Base-by-base conservation (phyloP, 2,113 vertebrate species). In the Fukomys damarensis region DNA sequence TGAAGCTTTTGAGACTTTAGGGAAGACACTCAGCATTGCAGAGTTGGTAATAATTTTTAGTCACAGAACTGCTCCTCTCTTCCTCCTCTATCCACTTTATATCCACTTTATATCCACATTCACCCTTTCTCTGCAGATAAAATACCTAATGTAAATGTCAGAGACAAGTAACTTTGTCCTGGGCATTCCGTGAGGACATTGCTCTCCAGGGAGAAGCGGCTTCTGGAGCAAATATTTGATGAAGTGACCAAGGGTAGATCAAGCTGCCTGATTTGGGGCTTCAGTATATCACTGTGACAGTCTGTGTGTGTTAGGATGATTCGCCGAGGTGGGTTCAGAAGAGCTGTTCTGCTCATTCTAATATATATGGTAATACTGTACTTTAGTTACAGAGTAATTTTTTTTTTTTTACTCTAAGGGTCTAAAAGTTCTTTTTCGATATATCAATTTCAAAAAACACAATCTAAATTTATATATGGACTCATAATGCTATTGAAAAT, bases 301-400 rank as follows among this genome's bases (percentile, higher is more conserved):
- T 35, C 63, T 86, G n/a, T 76, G 20, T 84, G 32, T 63, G 30
- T 95, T n/a, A 74, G 77, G 24, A 41, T 91, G 95, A 89, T 80
- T 65, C 0, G 26, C 79, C 41, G 66, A 80, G 58, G 63, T 19
- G 43, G 63, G 19, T 94, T 95, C 96, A 58, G 76, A 93, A 89
- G 68, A 84, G 6, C 56, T 26, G 35, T 83, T 86, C 63, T 91
- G 43, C 38, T 87, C 30, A n/a, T 91, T 96, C 83, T 96, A 96
- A 93, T 96, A 97, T 92, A 84, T 93, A 94, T 94, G 91, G 68
- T 96, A 97, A 97, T 95, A 72, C 0, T 70, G 24, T 94, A 92
- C 70, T 96, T 97, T 72, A 90, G 85, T 88, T 92, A 95, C 35
- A 66, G 70, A 49, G 41, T 54, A 74, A 43, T 63, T 46, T 93